Conservation (phyloP, 1,140 invertebrate genomes). For the Halictus rubicundus region DNA sequence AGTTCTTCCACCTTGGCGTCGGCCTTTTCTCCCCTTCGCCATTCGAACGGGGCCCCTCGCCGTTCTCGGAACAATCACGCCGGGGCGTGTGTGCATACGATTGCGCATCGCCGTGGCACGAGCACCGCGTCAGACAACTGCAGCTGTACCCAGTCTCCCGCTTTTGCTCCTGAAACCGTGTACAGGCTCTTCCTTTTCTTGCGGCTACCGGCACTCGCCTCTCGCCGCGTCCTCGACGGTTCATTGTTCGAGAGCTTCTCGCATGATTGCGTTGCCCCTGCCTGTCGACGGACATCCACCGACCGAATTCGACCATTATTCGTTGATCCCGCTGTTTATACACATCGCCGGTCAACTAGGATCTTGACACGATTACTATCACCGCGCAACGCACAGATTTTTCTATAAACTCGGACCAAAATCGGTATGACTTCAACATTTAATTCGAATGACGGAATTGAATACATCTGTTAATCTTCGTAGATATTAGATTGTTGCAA, state of each 20-base stretch:
- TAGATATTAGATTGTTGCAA: no score
- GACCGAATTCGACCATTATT: neutral
- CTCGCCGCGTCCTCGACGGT: constrained; percentile 28
- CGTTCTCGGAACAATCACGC: constrained; percentile 65
- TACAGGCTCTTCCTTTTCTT: constrained; percentile 37
- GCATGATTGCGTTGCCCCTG: constrained; percentile 23
- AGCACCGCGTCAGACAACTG: constrained; percentile 59
- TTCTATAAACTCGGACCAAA: no score
- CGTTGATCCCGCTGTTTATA: neutral
- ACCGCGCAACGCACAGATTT: no score
- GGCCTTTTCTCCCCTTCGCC: constrained; percentile 38
- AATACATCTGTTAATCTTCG: no score
- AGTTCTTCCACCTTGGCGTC: constrained; percentile 36
- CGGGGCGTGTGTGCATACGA: constrained; percentile 58
- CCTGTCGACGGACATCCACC: neutral
- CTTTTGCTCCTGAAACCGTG: constrained; percentile 55
- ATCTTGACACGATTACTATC: neutral
- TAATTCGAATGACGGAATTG: no score
- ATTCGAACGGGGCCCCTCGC: constrained; percentile 11
- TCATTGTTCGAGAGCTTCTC: constrained; percentile 15
- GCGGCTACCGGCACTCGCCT: constrained; percentile 47
- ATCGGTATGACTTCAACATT: no score
- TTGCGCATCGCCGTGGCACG: constrained; percentile 58
- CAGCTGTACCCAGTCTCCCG: constrained; percentile 53
- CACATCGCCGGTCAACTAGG: neutral